Base-by-base conservation (phyloP, 2,113 vertebrate genomes). In the Meles meles region DNA sequence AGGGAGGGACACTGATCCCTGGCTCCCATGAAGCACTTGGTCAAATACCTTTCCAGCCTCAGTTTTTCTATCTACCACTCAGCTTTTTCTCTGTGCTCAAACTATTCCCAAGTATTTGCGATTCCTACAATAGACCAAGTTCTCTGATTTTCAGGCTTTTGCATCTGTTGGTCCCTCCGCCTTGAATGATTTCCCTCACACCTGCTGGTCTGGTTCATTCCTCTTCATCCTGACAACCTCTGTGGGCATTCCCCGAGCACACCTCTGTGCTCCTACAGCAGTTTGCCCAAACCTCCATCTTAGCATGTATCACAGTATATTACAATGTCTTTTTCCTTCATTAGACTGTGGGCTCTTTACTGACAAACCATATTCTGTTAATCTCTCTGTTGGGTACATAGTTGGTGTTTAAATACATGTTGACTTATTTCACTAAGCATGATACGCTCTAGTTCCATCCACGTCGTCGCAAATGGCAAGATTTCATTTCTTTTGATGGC, bases 61-160 rank as follows among this genome's bases (percentile, higher is more conserved):
- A n/a, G 21, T 49, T 76, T 42, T 44, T 18, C 13, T 23, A 39
- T 29, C 27, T 31, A 6, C n/a, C 18, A 65, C 37, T 77, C 42
- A 17, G 17, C 79, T 95, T 79, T 69, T 55, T 52, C 21, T 86
- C 72, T 93, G 76, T 88, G 37, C 4, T 94, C 37, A 88, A 65
- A 81, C 85, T 82, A 17, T 90, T 88, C 39, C 93, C n/a, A 90
- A 84, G 15, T 74, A 39, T 39, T 72, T 87, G 9, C 34, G 95
- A 14, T 74, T 90, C 17, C 79, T 83, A 86, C 31, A 79, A 44
- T 47, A 93, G 42, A 85, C 20, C 18, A 76, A n/a, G 21, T 84
- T 90, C 52, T 83, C 15, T 83, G 31, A 84, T 69, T 96, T 96
- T 69, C 67, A 83, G 42, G 25, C 3, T 67, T 98, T 72, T 88